Base-by-base conservation (phyloP, 1,140 invertebrate species). In the Hyposmocoma kahamanoa region DNA sequence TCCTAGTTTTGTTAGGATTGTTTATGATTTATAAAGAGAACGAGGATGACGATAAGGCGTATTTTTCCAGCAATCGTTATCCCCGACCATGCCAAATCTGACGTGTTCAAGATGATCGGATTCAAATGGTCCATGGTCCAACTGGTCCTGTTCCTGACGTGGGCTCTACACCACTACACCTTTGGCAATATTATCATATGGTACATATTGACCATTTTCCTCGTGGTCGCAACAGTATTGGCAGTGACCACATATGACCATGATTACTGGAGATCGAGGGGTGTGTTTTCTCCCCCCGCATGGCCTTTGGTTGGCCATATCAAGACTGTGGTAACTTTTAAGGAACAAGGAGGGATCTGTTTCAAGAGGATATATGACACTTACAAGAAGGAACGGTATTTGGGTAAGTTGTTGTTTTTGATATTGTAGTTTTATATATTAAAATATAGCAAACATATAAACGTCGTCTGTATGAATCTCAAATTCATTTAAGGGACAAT, bases 31-130 rank as follows among this genome's bases (percentile, higher is more conserved):
- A n/a, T n/a, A n/a, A n/a, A n/a, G n/a, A n/a, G n/a, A n/a, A n/a
- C n/a, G n/a, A n/a, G n/a, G n/a, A n/a, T n/a, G n/a, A n/a, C n/a
- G n/a, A n/a, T n/a, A n/a, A n/a, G n/a, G n/a, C n/a, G n/a, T n/a
- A n/a, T n/a, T n/a, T n/a, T n/a, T n/a, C n/a, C n/a, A n/a, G n/a
- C n/a, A n/a, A n/a, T n/a, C n/a, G n/a, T n/a, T n/a, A n/a, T n/a
- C n/a, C n/a, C n/a, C n/a, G n/a, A n/a, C n/a, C n/a, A n/a, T n/a
- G n/a, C n/a, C n/a, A n/a, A n/a, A n/a, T n/a, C n/a, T n/a, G n/a
- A n/a, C n/a, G n/a, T n/a, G n/a, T n/a, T n/a, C 51, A 80, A 75
- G 53, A 84, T 82, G 80, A 69, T 78, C 22, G 75, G 74, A 8
- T 79, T 81, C 44, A 80, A 74, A 56, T 57, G 61, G 22, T 63